Percentiles rank a stretch among this genome's conserved stretches.
Conservation (phyloP, 2,113 vertebrate species). For the Typhlomys cinereus region DNA sequence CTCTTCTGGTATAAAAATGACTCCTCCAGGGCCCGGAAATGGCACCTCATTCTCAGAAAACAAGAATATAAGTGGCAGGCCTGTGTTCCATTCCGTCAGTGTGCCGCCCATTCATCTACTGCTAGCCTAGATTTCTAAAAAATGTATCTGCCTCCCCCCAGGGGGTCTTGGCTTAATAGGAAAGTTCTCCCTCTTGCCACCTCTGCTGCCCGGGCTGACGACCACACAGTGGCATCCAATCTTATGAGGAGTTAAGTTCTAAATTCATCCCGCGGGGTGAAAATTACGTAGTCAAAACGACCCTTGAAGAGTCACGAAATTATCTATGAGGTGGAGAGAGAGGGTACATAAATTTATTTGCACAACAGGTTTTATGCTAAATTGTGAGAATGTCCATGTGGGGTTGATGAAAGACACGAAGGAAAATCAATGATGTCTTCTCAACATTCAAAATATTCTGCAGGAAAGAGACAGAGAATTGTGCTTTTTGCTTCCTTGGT, state of each 20-base stretch:
- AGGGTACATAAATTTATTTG: neutral
- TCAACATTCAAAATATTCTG: neutral
- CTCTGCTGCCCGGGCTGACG: neutral
- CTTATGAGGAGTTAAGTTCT: conserved; percentile 14
- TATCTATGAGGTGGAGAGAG: conserved; percentile 12
- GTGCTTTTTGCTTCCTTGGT: conserved; percentile 20
- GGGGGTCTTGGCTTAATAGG: neutral
- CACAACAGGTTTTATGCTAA: conserved; percentile 50
- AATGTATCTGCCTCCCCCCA: conserved; percentile 32
- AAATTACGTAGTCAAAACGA: conserved; percentile 52
- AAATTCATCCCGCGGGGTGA: conserved; percentile 42
- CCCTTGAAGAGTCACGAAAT: conserved; percentile 41
- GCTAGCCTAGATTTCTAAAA: neutral
- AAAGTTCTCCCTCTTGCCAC: conserved; percentile 42
- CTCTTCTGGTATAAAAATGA: conserved; percentile 41
- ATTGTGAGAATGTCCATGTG: neutral
- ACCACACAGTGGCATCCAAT: neutral
- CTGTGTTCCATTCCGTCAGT: conserved; percentile 29
- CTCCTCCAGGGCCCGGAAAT: conserved; percentile 38
- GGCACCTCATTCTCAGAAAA: conserved; percentile 56
- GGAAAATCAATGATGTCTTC: neutral
- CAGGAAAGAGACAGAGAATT: neutral
- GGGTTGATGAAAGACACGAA: conserved; percentile 56
- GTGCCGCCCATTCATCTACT: neutral
- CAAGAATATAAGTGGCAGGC: conserved; percentile 53